Base-by-base conservation (phyloP, 2,113 vertebrate species). In the human region DNA sequence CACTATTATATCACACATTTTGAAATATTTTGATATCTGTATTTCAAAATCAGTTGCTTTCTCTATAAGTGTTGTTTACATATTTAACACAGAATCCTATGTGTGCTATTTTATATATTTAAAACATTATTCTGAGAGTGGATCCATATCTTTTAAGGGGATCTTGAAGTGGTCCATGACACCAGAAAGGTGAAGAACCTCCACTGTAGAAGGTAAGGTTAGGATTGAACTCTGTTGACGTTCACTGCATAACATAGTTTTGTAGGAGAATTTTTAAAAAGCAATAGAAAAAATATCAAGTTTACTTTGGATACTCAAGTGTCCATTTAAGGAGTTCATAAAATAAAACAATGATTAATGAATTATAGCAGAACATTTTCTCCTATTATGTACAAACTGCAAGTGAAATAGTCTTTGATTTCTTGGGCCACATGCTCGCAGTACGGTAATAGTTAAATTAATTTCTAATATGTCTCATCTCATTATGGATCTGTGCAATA, bases 391-490 rank as follows among this genome's bases (percentile, higher is more conserved):
- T 84, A 89, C 80, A 94, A 83, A 87, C 75, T 83, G 43, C 83
- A 84, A 91, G 45, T 23, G 61, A 96, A 93, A 91, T 9, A 50
- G 38, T 59, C 68, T 94, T 94, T 96, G 89, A 94, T 96, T 95
- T 95, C 81, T 64, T 76, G 85, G 79, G 43, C 83, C 86, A 30
- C 75, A 55, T 45, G 81, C 79, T 92, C 48, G 11, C 82, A 76
- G 95, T 6, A 13, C 35, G 59, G 73, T 80, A 96, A 96, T 91
- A 95, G 97, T 98, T 98, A 97, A 96, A 96, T 97, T 97, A 97
- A 97, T 98, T 98, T 98, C 97, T 97, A 93, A 89, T 96, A 89
- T 94, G 90, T 96, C 97, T 97, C 93, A 75, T 96, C 94, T 98
- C 94, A 96, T 98, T 96, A 97, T 88, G 76, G 85, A 95, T 86